Evolutionary conservation across 2,888 invertebrate species (phyloP), one percentile per base, ranked within the genome.

Genomic region (Amitus sp.): DNA sequence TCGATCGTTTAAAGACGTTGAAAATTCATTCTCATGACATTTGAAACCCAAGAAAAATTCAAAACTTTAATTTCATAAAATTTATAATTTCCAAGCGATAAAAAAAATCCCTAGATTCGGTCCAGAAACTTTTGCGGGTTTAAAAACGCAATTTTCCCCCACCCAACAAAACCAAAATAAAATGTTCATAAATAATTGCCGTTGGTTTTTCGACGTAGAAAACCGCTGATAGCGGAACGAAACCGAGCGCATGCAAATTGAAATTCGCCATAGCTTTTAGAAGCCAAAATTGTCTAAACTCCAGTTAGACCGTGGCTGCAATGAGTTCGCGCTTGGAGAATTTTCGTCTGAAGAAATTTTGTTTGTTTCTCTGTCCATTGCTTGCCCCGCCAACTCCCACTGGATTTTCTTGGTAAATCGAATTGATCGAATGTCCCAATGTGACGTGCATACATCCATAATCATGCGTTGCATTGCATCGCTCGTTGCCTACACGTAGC

Each of bases 391-490:
- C n/a, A n/a, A n/a, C 73, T 82, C 75, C 79, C 77, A 77, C 78
- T 82, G 82, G 82, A 82, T 79, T 81, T 80, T 82, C 76, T 82
- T 80, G 82, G 82, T 82, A 82, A 82, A 82, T 82, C 80, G 74
- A 79, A 77, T 82, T 82, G 82, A 82, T 82, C 80, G 74, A 79
- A 77, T 76, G 77, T 79, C 79, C 81, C 77, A 77, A 77, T 77
- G 74, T 70, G 72, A 76, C 73, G 66, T 75, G 73, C 69, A 61
- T 65, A 56, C 60, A 52, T 63, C 53, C 67, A 68, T 55, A 60
- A 62, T 57, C 64, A 48, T 33, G 61, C 62, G 69, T 47, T 33
- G 54, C 20, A 47, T 4, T 12, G 3, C 50, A 65, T 57, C 62
- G 51, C 62, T 60, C 48, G 40, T 54, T 58, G 62, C 54, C 52